Evolutionary conservation across 37 sponge, comb jelly and placozoan species (phyloP).

Genomic region (Ianthella basta): DNA sequence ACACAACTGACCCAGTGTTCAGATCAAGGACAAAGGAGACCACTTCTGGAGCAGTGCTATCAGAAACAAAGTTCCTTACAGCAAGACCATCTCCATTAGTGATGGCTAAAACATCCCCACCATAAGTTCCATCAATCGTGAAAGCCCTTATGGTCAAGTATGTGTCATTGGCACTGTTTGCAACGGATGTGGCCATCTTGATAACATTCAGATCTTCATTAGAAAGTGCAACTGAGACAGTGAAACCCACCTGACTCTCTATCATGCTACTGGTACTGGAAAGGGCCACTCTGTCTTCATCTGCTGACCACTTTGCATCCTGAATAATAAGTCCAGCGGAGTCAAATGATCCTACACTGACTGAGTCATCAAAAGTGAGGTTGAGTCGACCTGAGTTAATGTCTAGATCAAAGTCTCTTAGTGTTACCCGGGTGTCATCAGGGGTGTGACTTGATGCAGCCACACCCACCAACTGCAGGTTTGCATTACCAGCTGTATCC

Average conservation of each 20-base stretch:
- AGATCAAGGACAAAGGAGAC: slow-evolving; percentile 71
- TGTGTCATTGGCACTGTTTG: slow-evolving; percentile 55
- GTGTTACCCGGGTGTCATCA: slow-evolving; percentile 41
- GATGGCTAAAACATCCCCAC: slow-evolving; percentile 65
- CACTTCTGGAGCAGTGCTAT: slow-evolving; percentile 65
- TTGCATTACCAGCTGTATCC: slow-evolving; percentile 66
- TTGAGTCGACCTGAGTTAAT: slow-evolving; percentile 60
- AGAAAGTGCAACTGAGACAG: slow-evolving; percentile 46
- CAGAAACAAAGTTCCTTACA: slow-evolving; percentile 36
- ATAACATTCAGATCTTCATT: slow-evolving; percentile 69
- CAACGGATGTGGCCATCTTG: slow-evolving; percentile 53
- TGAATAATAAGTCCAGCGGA: slow-evolving; percentile 66
- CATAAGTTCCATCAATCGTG: slow-evolving; percentile 80
- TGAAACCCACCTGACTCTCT: slow-evolving; percentile 64
- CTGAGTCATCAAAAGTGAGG: slow-evolving; percentile 81
- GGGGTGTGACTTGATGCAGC: slow-evolving; percentile 12
- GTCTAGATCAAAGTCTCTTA: slow-evolving; percentile 63
- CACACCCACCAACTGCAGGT: slow-evolving; percentile 16
- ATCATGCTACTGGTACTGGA: slow-evolving; percentile 41
- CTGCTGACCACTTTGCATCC: slow-evolving; percentile 27
- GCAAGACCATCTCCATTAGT: slow-evolving; percentile 78
- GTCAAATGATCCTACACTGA: slow-evolving; percentile 50
- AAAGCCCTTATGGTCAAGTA: slow-evolving; percentile 63
- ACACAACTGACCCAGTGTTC: slow-evolving; percentile 39
- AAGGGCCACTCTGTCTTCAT: slow-evolving; percentile 24